Percentiles rank a stretch among this genome's conserved stretches.
Evolutionary conservation across 1,140 invertebrate genomes (phyloP).

Genomic region (Oryzaephilus surinamensis): DNA sequence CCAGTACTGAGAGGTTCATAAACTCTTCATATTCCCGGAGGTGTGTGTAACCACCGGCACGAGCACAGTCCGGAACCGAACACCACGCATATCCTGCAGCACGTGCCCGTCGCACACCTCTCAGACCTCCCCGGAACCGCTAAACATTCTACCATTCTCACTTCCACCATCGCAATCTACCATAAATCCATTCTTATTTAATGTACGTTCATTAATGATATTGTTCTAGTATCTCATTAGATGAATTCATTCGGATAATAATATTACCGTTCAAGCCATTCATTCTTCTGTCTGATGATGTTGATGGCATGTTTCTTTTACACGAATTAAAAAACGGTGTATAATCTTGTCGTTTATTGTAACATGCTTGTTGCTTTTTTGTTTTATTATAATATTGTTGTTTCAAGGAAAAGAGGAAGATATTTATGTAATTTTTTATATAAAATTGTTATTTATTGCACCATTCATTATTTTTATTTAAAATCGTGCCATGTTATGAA

Average conservation of each 20-base stretch:
- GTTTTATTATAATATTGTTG: no score
- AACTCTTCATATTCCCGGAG: conserved; percentile 31
- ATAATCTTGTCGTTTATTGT: no score
- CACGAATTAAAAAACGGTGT: no score
- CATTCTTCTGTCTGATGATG: no score
- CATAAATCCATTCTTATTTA: conserved; percentile 1
- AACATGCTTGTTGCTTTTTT: no score
- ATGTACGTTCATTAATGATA: conserved; percentile 13
- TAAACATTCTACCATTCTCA: conserved; percentile 2
- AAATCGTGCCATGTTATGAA: no score
- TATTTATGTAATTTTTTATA: no score
- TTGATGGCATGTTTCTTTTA: no score
- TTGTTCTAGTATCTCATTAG: conserved; percentile 12
- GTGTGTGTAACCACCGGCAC: conserved; percentile 34
- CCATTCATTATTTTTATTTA: no score
- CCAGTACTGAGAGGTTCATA: conserved; percentile 29
- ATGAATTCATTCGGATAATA: conserved; percentile 15
- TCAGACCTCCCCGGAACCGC: conserved; percentile 5
- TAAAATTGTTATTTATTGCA: no score
- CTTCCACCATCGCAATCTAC: background rate
- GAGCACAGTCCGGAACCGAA: conserved; percentile 30
- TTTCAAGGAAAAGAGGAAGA: no score
- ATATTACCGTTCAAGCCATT: conserved; percentile 15
- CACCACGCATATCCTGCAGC: conserved; percentile 33
- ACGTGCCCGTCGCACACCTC: conserved; percentile 25